Evolutionary conservation across 2,797 vertebrate genomes (phyloP).

Genomic region (Margarornis squamiger): DNA sequence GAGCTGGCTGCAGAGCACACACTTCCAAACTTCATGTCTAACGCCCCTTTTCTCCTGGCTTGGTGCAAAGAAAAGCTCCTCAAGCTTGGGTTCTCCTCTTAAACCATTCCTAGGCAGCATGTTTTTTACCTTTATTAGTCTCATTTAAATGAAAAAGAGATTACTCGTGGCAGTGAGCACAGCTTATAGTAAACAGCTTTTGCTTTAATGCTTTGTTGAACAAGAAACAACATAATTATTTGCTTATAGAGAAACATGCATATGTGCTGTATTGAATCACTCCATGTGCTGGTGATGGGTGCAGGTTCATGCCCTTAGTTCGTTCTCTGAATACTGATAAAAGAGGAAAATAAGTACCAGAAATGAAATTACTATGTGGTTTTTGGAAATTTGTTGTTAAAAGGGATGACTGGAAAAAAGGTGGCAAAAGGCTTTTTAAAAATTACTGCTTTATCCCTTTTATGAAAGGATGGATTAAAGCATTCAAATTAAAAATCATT

Average conservation of each 20-base stretch:
- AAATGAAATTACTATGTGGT: neutral
- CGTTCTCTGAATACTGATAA: neutral
- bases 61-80: neutral
- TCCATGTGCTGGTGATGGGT: neutral
- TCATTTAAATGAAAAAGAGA: neutral
- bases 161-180: neutral
- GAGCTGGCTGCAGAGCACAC: neutral
- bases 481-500: slow-evolving; percentile 48
- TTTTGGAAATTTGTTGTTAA: neutral
- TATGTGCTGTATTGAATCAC: neutral
- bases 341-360: neutral
- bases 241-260: neutral
- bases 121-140: neutral
- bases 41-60: neutral
- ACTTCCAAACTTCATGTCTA: neutral
- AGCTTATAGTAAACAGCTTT: slow-evolving; percentile 9
- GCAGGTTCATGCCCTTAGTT: neutral
- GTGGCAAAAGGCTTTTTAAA: neutral
- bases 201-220: slow-evolving; percentile 35
- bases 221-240: neutral
- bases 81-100: neutral
- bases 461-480: slow-evolving; percentile 7
- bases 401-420: neutral
- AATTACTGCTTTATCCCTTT: slow-evolving; percentile 2
- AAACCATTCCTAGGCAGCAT: neutral